Conservation (phyloP, 2,797 vertebrate genomes). For the Pangasius mekongensis region DNA sequence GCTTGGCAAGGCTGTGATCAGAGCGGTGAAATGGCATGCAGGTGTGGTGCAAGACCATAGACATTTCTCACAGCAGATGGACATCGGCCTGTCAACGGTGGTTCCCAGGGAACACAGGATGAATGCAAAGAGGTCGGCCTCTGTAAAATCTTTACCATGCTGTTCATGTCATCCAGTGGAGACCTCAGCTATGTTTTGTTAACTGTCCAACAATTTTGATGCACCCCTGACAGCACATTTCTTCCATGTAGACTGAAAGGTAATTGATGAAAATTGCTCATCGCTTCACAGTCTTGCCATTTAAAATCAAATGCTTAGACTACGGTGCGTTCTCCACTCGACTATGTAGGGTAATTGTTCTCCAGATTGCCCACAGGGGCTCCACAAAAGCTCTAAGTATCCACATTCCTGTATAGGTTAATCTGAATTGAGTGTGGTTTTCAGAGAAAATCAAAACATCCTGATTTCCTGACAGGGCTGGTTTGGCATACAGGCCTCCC, state of each 20-base stretch:
- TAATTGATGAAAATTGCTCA: conserved; percentile 58
- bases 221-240: conserved; percentile 46
- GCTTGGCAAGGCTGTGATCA: conserved; percentile 67
- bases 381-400: conserved; percentile 71
- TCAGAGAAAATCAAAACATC: conserved; percentile 79
- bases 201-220: conserved; percentile 45
- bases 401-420: conserved; percentile 79
- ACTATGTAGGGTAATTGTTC: conserved; percentile 75
- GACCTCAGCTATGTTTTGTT: conserved; percentile 56
- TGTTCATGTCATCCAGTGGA: conserved; percentile 44
- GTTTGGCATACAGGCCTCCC: conserved; percentile 73
- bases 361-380: conserved; percentile 74
- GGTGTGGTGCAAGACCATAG: conserved; percentile 71
- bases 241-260: conserved; percentile 40
- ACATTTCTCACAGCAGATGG: conserved; percentile 58
- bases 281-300: conserved; percentile 35
- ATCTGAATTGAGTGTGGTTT: conserved; percentile 79
- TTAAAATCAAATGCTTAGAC: conserved; percentile 57
- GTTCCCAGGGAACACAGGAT: conserved; percentile 26
- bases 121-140: conserved; percentile 47
- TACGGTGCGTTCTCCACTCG: conserved; percentile 62
- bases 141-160: conserved; percentile 56
- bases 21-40: conserved; percentile 76
- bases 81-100: conserved; percentile 62
- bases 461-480: conserved; percentile 79